Evolutionary conservation across 2,888 invertebrate species (phyloP), one percentile per base, ranked within the genome.

Genomic region (Beris morrisii): DNA sequence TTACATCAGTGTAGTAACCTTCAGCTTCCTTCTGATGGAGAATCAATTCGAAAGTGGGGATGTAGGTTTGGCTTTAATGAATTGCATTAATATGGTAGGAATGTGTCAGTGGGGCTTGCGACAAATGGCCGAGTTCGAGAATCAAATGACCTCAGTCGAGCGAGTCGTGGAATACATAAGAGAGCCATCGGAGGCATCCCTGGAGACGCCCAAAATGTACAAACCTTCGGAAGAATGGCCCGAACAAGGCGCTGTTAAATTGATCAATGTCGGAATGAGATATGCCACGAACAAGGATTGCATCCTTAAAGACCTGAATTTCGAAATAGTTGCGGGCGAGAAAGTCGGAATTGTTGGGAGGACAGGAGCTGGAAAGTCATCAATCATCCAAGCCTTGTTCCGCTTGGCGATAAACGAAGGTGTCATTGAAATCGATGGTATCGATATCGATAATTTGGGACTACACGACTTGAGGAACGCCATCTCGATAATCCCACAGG

Each of bases 401-500:
- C 86, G 93, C 4, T 78, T 96, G 71, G 88, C 92, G 0, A 89
- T 90, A 56, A 86, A 91, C 30, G 88, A 89, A 61, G 95, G 95
- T 1, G 77, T 82, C 30, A 87, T 96, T 45, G 77, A 82, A 67
- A 91, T 96, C 65, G 96, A 96, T 75, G 87, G 85, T 9, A 76
- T 93, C 0, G 85, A 90, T 67, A 89, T 87, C 0, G 85, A 84
- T 52, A 81, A 82, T 12, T 84, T 95, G 45, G 91, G 91, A 1
- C 82, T 95, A 4, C 85, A 89, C 77, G 90, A 92, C 73, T 81
- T 97, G 32, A 83, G 96, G 56, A 86, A 85, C 64, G 89, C 88
- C 73, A 90, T 97, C 65, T 90, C 95, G 0, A 95, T 96, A 69
- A 96, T 97, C 75, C 96, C 96, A 0, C 96, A 96, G 83, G 93